A percentile compares a stretch with the other conserved stretches of the same genome.
Conservation (phyloP, 1,140 invertebrate species). For the Lamellibrachia luymesi region DNA sequence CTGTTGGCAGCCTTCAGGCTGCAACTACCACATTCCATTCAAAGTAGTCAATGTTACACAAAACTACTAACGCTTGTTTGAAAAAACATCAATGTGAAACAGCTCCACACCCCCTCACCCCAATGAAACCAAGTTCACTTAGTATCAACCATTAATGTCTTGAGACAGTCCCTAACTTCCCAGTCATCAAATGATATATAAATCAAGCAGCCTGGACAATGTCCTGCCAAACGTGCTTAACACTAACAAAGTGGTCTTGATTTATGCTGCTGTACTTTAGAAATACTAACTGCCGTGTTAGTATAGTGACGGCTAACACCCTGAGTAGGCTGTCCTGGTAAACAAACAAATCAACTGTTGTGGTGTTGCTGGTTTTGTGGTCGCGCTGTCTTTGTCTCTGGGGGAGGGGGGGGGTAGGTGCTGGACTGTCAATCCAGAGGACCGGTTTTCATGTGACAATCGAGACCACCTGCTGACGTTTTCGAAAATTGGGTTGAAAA, state of each 20-base stretch:
- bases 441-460: too few species aligned
- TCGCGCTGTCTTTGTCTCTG: not conserved
- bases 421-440: too few species aligned
- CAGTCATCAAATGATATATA: not conserved
- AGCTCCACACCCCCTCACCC: not conserved
- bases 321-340: not conserved
- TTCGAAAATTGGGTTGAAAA: too few species aligned
- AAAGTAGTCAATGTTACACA: too few species aligned
- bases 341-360: not conserved
- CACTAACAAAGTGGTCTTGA: not conserved
- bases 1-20: too few species aligned
- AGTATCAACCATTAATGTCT: not conserved
- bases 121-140: not conserved
- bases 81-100: too few species aligned
- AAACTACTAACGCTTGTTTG: too few species aligned
- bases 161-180: not conserved
- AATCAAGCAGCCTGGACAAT: not conserved
- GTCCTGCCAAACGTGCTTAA: not conserved
- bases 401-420: too few species aligned
- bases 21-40: too few species aligned
- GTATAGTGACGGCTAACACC: not conserved
- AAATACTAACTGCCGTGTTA: not conserved
- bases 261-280: not conserved
- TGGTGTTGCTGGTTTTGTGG: not conserved
- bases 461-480: too few species aligned